phyloP scores from a whole-genome alignment of 2,888 invertebrate genomes.

The Limnephilus auricula region DNA sequence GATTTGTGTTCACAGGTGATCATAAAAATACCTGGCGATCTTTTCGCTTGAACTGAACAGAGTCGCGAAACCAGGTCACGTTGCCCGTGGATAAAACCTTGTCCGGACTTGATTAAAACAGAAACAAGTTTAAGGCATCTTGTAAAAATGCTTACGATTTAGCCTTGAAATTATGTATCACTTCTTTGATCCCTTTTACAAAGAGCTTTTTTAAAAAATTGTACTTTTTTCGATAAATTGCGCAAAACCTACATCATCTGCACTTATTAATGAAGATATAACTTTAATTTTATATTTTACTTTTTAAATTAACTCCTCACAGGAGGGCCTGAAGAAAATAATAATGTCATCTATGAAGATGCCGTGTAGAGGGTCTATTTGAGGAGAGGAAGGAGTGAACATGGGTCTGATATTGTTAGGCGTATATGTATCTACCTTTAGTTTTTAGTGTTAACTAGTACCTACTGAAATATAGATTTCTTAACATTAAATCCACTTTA shows the following conservation, averaged over 20 bases:
- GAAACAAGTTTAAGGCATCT: background rate
- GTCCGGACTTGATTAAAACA: background rate
- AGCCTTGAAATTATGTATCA: background rate
- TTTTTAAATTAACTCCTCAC: too few species aligned
- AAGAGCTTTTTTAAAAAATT: background rate
- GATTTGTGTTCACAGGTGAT: conserved; percentile 16
- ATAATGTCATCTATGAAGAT: too few species aligned
- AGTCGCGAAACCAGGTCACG: conserved; percentile 4
- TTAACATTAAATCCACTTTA: too few species aligned
- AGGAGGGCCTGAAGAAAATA: too few species aligned
- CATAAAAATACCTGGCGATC: background rate
- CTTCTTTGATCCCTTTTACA: background rate
- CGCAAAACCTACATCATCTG: background rate
- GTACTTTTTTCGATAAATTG: background rate
- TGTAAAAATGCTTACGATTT: background rate
- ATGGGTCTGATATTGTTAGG: too few species aligned
- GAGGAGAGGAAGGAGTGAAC: too few species aligned
- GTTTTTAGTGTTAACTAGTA: too few species aligned
- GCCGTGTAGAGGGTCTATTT: too few species aligned
- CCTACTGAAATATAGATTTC: too few species aligned
- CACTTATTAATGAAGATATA: too few species aligned
- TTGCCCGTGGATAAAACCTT: conserved; percentile 14
- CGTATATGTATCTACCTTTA: too few species aligned
- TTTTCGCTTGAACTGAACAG: background rate
- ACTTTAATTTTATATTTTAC: too few species aligned